phyloP scores from a whole-genome alignment of 2,113 vertebrate species.

The Otolemur garnettii region DNA sequence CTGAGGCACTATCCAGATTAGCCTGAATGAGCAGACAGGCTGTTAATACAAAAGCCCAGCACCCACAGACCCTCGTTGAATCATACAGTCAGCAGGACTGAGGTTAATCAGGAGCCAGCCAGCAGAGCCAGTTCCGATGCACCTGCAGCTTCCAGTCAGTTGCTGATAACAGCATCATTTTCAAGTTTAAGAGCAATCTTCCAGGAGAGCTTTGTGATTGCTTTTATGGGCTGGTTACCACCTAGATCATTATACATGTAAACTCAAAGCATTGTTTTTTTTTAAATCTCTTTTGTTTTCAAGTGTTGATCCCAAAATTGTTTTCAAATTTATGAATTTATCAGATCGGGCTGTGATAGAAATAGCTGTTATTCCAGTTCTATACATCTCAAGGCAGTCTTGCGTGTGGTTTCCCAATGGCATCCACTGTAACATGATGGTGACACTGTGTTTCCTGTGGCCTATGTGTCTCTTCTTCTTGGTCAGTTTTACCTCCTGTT shows the following conservation, averaged over 20 bases:
- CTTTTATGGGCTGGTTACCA: neutral
- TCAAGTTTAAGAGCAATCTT: conserved; percentile 21
- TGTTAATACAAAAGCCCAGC: conserved; percentile 53
- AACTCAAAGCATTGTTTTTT: neutral
- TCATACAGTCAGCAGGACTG: conserved; percentile 40
- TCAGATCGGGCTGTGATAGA: neutral
- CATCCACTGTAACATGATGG: no score
- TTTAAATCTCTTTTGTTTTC: neutral
- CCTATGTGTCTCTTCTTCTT: neutral
- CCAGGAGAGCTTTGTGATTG: neutral
- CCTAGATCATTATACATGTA: neutral
- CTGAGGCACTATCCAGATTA: neutral
- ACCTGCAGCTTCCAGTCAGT: neutral
- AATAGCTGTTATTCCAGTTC: neutral
- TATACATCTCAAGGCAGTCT: fast-evolving
- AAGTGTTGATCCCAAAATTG: neutral
- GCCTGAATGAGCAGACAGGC: conserved; percentile 34
- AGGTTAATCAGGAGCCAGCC: conserved; percentile 53
- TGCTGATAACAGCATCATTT: conserved; percentile 53
- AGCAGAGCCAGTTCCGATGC: conserved; percentile 37
- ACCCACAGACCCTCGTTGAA: conserved; percentile 34
- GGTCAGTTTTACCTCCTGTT: neutral
- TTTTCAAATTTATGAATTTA: neutral
- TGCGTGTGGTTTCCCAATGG: fast-evolving
- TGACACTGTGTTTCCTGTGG: neutral